A percentile compares a stretch with the other conserved stretches of the same genome.
These are phyloP conservation scores for Eilema sororculum DNA, from an alignment of 2,888 invertebrate genomes.

Conservation along the genomic window DNA sequence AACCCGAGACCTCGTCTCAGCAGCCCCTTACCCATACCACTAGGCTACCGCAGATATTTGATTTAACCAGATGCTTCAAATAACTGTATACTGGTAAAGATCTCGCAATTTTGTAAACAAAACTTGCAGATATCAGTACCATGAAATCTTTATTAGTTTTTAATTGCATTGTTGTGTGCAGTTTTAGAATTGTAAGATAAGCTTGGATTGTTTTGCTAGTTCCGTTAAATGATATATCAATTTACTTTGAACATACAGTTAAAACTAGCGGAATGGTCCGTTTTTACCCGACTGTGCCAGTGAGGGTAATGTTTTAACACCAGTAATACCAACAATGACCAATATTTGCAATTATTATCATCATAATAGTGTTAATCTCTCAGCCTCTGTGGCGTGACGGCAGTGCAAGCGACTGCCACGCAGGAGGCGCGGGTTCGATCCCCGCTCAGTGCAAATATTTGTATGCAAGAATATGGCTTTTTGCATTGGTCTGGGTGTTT, in stretches of 20 bases:
- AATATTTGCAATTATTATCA: not conserved
- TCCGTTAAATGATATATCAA: constrained; percentile 3
- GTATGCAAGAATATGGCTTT: too few relatives aligned
- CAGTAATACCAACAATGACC: not conserved
- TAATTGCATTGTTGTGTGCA: not conserved
- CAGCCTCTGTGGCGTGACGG: too few relatives aligned
- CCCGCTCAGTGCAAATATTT: too few relatives aligned
- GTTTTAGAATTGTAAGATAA: not conserved
- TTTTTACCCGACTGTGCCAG: too few relatives aligned
- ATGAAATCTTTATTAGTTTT: not conserved
- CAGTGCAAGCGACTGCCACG: too few relatives aligned
- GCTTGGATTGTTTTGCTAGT: not conserved
- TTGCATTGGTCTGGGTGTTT: too few relatives aligned
- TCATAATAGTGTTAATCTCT: too few relatives aligned
- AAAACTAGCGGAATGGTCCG: not conserved
- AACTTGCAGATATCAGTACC: not conserved
- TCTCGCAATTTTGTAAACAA: not conserved
- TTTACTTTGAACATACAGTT: not conserved
- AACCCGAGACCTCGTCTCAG: too few relatives aligned
- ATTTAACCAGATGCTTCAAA: not conserved
- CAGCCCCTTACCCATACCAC: too few relatives aligned
- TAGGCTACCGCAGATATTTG: too few relatives aligned
- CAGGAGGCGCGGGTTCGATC: too few relatives aligned
- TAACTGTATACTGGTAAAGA: not conserved
- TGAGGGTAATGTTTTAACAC: too few relatives aligned